Base-by-base conservation (phyloP, 2,888 invertebrate species). In the Temnothorax unifasciatus region DNA sequence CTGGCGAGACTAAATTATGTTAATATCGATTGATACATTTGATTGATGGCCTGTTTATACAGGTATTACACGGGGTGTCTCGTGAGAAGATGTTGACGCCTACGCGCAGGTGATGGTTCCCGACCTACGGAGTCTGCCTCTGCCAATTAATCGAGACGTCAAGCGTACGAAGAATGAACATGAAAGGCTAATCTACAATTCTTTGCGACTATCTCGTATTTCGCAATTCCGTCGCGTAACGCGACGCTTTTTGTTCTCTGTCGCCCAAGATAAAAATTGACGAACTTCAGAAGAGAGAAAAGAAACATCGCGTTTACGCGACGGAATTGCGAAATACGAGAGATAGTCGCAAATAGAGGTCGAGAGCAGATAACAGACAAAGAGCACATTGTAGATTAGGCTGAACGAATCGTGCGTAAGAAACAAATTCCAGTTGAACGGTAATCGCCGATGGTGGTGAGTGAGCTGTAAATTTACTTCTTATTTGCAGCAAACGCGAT, bases 21-120 rank as follows among this genome's bases (percentile, higher is more conserved):
- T 57, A 59, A 79, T 79, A 69, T 79, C 69, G 79, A 69, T 47
- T 69, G 79, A 79, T 79, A 25, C 79, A 4, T 59, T 69, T 79
- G 79, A 79, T 79, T 79, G 69, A 79, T 79, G 79, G 57, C 57
- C 68, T 69, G 79, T 69, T 69, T 79, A 59, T 79, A 79, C 25
- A 52, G 59, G 21, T 47, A 47, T 75, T 61, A 75, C 41, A 74
- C 47, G 61, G 47, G 57, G n/a, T 59, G 29, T 79, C 79, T 25
- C 21, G 41, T 4, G 47, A 59, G 59, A 13, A 69, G 47, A 54
- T 5, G 34, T 47, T 41, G 34, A 69, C 59, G 69, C 6, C 57
- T 47, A 34, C 25, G 34, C 25, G 34, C n/a, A n/a, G 38, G 15
- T 34, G 57, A 25, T 6, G 13, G 34, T 69, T 69, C 15, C 79